Conservation (phyloP, 2,888 invertebrate genomes). For the Thelaira solivaga region DNA sequence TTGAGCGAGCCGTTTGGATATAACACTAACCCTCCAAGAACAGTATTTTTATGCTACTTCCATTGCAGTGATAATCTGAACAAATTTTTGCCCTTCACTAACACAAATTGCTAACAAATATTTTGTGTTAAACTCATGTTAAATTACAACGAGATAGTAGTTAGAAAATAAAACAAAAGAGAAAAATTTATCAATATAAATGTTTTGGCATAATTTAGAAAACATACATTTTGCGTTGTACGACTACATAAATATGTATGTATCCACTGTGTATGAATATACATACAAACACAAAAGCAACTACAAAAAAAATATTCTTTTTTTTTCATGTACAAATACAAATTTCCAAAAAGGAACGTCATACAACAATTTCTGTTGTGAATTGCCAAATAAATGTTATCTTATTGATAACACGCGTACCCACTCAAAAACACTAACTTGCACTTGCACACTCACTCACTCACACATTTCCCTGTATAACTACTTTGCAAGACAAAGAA, state of each 20-base stretch:
- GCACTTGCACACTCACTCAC: too few relatives aligned
- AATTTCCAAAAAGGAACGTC: not conserved
- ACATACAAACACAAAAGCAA: too few relatives aligned
- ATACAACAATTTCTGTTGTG: constrained; percentile 36
- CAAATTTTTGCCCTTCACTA: too few relatives aligned
- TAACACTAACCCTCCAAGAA: too few relatives aligned
- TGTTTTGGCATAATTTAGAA: constrained; percentile 50
- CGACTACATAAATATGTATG: not conserved
- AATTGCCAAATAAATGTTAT: constrained; percentile 60
- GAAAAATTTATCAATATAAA: constrained; percentile 49
- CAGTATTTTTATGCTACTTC: too few relatives aligned
- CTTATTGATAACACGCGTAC: constrained; percentile 46
- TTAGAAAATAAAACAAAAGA: constrained; percentile 8
- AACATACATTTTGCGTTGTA: not conserved
- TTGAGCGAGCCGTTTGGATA: too few relatives aligned
- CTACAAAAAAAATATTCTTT: not conserved
- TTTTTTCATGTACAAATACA: not conserved
- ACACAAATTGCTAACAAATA: constrained; percentile 1
- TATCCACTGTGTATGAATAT: too few relatives aligned
- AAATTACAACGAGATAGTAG: not conserved
- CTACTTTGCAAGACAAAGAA: not conserved
- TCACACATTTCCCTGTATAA: too few relatives aligned
- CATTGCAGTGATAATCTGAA: too few relatives aligned
- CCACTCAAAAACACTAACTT: constrained; percentile 8
- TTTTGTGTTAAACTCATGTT: constrained; percentile 10